Percentiles rank a stretch among this genome's conserved stretches.
These are phyloP conservation scores for Tridacna gigas DNA, from an alignment of 2,888 invertebrate species.

Conservation along the genomic window DNA sequence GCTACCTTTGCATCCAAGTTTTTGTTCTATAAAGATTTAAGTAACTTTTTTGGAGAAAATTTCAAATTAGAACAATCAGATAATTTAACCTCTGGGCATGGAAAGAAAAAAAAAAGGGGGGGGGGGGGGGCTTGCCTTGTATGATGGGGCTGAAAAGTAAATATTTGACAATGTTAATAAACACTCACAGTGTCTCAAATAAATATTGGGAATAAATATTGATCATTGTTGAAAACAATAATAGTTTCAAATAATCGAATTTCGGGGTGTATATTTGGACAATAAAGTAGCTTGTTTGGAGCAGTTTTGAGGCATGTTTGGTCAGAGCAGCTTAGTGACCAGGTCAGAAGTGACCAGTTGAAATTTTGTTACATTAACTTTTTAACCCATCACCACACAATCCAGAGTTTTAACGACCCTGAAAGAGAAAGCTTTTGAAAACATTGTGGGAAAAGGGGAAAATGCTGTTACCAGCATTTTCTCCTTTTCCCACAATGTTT, in stretches of 20 bases:
- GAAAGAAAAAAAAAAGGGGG: too few species aligned
- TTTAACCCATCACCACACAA: neutral
- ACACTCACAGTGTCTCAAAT: constrained; percentile 21
- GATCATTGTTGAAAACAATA: constrained; percentile 31
- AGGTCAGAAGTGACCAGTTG: too few species aligned
- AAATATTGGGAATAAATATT: constrained; percentile 29
- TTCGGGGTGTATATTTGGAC: constrained; percentile 14
- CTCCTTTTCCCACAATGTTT: neutral
- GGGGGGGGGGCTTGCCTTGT: too few species aligned
- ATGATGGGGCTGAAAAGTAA: neutral
- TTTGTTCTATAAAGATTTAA: too few species aligned
- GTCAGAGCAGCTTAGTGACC: too few species aligned
- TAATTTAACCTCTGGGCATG: too few species aligned
- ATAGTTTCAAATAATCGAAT: constrained; percentile 17
- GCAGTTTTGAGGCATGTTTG: neutral
- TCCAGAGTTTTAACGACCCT: neutral
- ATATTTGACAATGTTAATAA: constrained; percentile 14
- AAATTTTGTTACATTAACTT: too few species aligned
- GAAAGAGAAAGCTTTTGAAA: neutral
- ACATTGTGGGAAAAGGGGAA: neutral
- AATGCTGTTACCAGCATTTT: neutral
- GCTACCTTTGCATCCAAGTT: too few species aligned
- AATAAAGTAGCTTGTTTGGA: constrained; percentile 10
- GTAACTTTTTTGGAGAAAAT: too few species aligned
- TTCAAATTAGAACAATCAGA: too few species aligned